Base-by-base conservation (phyloP, 2,797 vertebrate genomes). In the Epinephelus coioides region DNA sequence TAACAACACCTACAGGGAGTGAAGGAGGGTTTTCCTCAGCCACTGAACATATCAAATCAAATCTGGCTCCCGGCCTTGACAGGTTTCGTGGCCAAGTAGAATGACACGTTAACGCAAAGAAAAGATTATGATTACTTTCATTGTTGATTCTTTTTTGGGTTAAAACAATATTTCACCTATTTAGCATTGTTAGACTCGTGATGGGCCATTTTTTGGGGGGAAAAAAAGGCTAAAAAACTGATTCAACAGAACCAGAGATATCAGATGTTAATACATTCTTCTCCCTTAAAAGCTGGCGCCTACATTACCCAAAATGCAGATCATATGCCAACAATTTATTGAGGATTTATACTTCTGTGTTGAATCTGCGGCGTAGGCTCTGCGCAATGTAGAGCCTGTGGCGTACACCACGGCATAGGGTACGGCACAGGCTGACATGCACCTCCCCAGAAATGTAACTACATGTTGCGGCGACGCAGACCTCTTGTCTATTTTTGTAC, bases 1-100 rank as follows among this genome's bases (percentile, higher is more conserved):
- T 89, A 94, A 89, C 90, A 91, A 92, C 78, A 85, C 90, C 91
- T 88, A 84, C 86, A 81, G 89, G 87, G 89, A 93, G 82, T 34
- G 79, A 79, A 79, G 81, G 69, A 83, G 82, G 83, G 81, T 44
- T 88, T 78, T 85, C 81, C 88, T 90, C 84, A 81, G 76, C 81
- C 76, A 76, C 82, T 12, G 18, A 85, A 83, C 82, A 82, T 81
- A 84, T 81, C 84, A 79, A 65, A 83, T 87, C 73, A 80, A 87
- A 81, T 73, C 61, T 25, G 76, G 79, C 84, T 84, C 25, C 65
- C 72, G 64, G 81, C 70, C 72, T 78, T 66, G 81, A 80, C 82
- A 84, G 71, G 61, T 82, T 78, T 79, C 68, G 44, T 64, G 25
- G 73, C 77, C 80, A 79, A 89, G 82, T 82, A 81, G 76, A 84